Base-by-base conservation (phyloP, 2,888 invertebrate species). In the Chelonus formosanus region DNA sequence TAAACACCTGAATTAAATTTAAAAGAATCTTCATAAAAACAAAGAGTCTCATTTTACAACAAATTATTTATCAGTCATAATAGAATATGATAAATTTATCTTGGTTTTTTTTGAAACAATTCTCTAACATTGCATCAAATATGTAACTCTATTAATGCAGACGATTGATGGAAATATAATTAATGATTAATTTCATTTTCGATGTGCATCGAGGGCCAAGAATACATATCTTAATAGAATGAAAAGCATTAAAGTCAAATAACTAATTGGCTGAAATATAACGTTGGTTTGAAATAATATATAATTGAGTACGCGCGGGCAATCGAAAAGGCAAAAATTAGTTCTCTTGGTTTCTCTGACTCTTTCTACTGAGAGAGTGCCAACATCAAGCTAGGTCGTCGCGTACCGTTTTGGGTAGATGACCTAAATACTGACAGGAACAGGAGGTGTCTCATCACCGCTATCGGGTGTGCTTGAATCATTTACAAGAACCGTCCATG, bases 341-440 rank as follows among this genome's bases (percentile, higher is more conserved):
- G 60, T 65, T 60, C 55, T 54, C 65, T 61, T 56, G 61, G 50
- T 65, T 45, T 5, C 8, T 34, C 34, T 8, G 8, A n/a, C 48
- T 65, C 62, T 61, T 52, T 20, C 45, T 20, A 10, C 45, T 53
- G 50, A 35, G 31, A 52, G 53, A 53, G 58, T 56, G 65, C 52
- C 57, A n/a, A 40, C 45, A 63, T 55, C 47, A 48, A 55, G 65
- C 60, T 64, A 67, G 75, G 71, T 75, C 74, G 73, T 72, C 70
- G 73, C 70, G 69, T 66, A 62, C 69, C 73, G 70, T 76, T 78
- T 78, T 71, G 68, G 74, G 71, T 74, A 73, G 67, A 71, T 73
- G 76, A 78, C 76, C 77, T 71, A 69, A 73, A 78, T 78, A 73
- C 70, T 47, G 58, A 63, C 67, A 63, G 67, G 57, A 67, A 67